Base-by-base conservation (phyloP, 1,140 invertebrate genomes). In the Euglossa dilemma region DNA sequence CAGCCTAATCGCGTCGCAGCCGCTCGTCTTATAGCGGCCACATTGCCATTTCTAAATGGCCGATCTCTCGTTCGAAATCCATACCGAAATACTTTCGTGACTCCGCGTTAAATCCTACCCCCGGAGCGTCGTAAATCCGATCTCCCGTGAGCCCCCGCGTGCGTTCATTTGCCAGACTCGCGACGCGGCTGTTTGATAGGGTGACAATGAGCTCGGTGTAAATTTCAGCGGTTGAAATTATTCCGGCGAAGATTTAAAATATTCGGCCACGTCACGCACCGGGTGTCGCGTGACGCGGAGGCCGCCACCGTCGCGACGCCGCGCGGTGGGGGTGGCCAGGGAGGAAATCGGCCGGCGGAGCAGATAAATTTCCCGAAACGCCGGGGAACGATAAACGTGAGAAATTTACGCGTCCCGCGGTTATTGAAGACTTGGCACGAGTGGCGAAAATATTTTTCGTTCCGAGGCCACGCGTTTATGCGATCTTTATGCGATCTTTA, bases 401-500 rank as follows among this genome's bases (percentile, higher is more conserved):
- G 81, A 87, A 87, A 87, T 87, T 74, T 64, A 77, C 85, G 85
- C 70, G 69, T 28, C 28, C n/a, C 28, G 16, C 54, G 73, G 61
- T 84, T 80, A 87, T 85, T 75, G 74, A 87, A 78, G 54, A 87
- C 86, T 82, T 85, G 86, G 77, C 85, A 81, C 77, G 52, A 36
- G 54, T 36, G 36, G 78, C 74, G 74, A 79, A 82, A 78, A 87
- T 80, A 84, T 78, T 77, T 87, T 87, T 77, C 86, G 76, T 73
- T 70, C 54, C 70, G 25, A 56, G 12, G 59, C 36, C 59, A 67
- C 45, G 67, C 85, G 76, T 73, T 83, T 56, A 45, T 80, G 69
- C 47, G 82, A 84, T 88, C 86, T 88, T 88, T 85, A 87, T 36
- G 36, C 36, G n/a, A n/a, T n/a, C n/a, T n/a, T n/a, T n/a, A n/a